Conservation (phyloP, 2,888 invertebrate genomes). For the Leucozona laternaria region DNA sequence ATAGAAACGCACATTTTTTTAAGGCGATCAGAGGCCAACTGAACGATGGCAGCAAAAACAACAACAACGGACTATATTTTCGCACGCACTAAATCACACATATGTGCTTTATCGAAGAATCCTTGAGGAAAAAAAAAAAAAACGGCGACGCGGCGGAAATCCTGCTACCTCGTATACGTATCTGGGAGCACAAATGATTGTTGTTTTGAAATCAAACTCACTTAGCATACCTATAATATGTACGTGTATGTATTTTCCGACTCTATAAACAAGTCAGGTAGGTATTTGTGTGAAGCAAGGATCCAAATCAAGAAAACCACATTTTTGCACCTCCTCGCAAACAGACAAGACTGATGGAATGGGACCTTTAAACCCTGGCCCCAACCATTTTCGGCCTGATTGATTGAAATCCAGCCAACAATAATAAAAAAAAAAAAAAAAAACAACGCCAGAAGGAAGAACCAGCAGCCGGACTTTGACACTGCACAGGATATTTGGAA, state of each 20-base stretch:
- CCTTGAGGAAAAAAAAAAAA: slow-evolving; percentile 19
- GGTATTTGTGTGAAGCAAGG: neutral
- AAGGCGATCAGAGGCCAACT: neutral
- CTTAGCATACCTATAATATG: neutral
- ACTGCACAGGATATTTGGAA: neutral
- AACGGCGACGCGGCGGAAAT: slow-evolving; percentile 15
- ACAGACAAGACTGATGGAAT: neutral
- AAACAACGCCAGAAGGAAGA: neutral
- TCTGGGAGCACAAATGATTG: slow-evolving; percentile 16
- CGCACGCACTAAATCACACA: slow-evolving; percentile 17
- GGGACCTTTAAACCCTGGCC: slow-evolving; percentile 30
- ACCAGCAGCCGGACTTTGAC: slow-evolving; percentile 8
- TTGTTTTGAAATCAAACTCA: slow-evolving; percentile 9
- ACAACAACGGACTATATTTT: slow-evolving; percentile 2
- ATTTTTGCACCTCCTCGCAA: slow-evolving; percentile 4
- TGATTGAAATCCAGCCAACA: slow-evolving; percentile 12
- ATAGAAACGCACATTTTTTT: slow-evolving; percentile 3
- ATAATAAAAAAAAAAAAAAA: neutral
- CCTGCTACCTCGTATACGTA: slow-evolving; percentile 1
- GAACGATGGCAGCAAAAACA: neutral
- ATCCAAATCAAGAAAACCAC: neutral
- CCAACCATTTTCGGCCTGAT: slow-evolving; percentile 3
- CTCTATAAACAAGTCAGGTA: neutral
- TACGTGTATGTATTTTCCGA: neutral
- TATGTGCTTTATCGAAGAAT: slow-evolving; percentile 3